A percentile compares a stretch with the other conserved stretches of the same genome.
phyloP scores from a whole-genome alignment of 2,888 invertebrate genomes.

The Nephrotoma appendiculata region DNA sequence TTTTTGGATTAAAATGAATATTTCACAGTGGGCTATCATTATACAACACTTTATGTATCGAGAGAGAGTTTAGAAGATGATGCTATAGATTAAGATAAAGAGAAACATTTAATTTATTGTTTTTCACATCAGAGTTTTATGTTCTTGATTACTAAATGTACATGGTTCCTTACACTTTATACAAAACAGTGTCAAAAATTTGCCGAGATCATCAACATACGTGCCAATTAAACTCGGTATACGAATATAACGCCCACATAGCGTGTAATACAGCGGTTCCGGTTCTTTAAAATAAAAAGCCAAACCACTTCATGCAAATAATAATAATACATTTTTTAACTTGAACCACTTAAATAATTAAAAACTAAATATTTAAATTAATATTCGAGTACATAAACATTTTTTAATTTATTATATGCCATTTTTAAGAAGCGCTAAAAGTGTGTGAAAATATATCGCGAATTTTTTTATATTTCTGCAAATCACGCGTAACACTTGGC shows the following conservation, averaged over 20 bases:
- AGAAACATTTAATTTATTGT: not conserved
- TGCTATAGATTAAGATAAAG: not conserved
- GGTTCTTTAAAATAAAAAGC: not conserved
- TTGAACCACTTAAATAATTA: not conserved
- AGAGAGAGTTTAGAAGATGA: not conserved
- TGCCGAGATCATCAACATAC: not conserved
- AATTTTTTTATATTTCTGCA: not conserved
- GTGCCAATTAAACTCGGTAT: not conserved
- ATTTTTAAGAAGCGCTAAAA: not conserved
- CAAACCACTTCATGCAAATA: not conserved
- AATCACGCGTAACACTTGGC: not conserved
- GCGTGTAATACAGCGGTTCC: not conserved
- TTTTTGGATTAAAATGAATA: not conserved
- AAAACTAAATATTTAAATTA: not conserved
- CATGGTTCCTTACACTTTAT: not conserved
- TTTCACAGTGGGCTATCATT: not conserved
- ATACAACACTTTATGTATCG: not conserved
- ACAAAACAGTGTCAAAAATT: not conserved
- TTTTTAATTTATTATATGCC: not conserved
- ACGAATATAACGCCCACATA: not conserved
- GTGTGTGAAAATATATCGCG: not conserved
- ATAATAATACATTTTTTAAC: not conserved
- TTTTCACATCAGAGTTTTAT: not conserved
- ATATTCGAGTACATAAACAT: not conserved
- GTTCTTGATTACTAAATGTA: not conserved